Conservation (phyloP, 2,113 vertebrate species). For the Notarius quadriscutis region DNA sequence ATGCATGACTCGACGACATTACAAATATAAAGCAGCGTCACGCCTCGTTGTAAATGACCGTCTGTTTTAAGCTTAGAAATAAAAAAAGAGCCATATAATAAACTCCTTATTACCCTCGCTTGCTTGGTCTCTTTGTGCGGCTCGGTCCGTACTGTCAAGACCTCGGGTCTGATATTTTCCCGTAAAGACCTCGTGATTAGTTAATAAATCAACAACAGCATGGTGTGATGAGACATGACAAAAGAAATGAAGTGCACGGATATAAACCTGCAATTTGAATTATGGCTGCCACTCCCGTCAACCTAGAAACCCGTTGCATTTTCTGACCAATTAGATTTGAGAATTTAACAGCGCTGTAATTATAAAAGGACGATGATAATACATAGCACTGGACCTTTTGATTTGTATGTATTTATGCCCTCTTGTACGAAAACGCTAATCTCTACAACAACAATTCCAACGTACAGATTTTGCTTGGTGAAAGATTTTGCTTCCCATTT, state of each 20-base stretch:
- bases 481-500: background rate
- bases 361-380: background rate
- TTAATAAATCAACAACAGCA: background rate
- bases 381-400: no score
- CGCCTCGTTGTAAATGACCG: no score
- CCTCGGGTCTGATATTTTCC: no score
- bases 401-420: background rate
- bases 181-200: background rate
- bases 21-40: no score
- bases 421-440: background rate
- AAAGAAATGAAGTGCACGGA: background rate
- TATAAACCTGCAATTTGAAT: background rate
- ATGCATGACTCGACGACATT: no score
- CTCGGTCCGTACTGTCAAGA: no score
- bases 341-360: background rate
- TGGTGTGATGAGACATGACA: background rate
- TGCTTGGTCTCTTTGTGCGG: no score
- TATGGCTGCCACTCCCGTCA: no score
- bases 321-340: background rate
- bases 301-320: background rate
- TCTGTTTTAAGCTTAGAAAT: no score
- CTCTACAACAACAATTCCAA: background rate
- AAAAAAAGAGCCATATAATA: no score
- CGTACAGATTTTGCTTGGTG: background rate
- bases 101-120: no score